phyloP scores from a whole-genome alignment of 2,888 invertebrate genomes.

The Smittia aterrima region DNA sequence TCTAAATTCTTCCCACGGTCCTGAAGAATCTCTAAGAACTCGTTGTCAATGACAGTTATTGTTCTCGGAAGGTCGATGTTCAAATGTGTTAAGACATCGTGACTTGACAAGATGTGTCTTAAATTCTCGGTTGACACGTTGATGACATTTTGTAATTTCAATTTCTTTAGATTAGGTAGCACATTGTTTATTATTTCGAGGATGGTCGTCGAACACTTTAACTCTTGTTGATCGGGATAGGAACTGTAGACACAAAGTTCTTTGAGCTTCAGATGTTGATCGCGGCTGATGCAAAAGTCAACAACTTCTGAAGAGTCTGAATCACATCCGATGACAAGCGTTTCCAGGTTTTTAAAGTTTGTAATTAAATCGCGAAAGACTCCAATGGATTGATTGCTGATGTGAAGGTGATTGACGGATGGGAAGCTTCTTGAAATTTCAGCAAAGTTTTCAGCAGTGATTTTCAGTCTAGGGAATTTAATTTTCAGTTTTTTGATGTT shows the following conservation, averaged over 20 bases:
- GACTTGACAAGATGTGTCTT: neutral
- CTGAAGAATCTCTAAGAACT: neutral
- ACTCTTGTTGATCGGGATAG: neutral
- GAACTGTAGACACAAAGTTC: slow-evolving; percentile 5
- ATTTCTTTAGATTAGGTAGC: neutral
- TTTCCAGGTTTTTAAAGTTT: slow-evolving; percentile 18
- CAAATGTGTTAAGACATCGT: neutral
- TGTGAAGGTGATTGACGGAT: slow-evolving; percentile 9
- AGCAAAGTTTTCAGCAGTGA: slow-evolving; percentile 5
- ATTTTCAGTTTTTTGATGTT: neutral
- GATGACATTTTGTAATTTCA: slow-evolving; percentile 16
- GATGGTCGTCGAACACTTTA: neutral
- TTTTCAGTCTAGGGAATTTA: slow-evolving; percentile 17
- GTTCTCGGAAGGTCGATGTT: neutral
- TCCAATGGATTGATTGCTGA: slow-evolving; percentile 28
- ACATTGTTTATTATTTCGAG: slow-evolving; percentile 6
- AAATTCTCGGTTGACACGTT: neutral
- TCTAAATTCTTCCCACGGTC: neutral
- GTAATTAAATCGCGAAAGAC: slow-evolving; percentile 12
- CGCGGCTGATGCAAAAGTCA: neutral
- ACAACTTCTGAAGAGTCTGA: slow-evolving; percentile 24
- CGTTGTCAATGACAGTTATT: neutral
- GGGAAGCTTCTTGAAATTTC: neutral
- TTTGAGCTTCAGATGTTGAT: neutral
- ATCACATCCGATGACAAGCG: slow-evolving; percentile 20